Percentiles rank a stretch among this genome's conserved stretches.
Conservation (phyloP, 2,888 invertebrate genomes). For the Cosmia pyralina region DNA sequence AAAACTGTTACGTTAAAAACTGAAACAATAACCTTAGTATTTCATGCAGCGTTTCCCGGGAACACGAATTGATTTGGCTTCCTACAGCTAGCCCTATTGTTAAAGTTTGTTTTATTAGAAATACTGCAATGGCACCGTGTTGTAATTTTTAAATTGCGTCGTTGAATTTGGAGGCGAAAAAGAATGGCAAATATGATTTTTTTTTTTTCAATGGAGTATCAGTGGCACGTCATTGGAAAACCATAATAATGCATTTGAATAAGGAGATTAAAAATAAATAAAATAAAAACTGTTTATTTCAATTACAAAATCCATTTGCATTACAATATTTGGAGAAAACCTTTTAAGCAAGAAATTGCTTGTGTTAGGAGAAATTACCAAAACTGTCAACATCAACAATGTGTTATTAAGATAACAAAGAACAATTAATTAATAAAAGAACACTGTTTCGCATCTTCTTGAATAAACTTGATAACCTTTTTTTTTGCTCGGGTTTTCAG, state of each 20-base stretch:
- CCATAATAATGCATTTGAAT: background rate
- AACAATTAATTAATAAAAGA: background rate
- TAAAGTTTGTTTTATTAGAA: conserved; percentile 27
- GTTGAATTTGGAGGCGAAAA: background rate
- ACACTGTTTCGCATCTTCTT: background rate
- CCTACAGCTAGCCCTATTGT: conserved; percentile 18
- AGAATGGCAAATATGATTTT: too few relatives aligned
- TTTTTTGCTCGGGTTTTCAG: background rate
- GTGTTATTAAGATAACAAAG: background rate
- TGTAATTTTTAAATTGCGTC: conserved; percentile 2
- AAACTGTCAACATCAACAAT: background rate
- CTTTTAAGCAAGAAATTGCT: too few relatives aligned
- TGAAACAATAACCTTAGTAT: background rate
- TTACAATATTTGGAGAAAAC: too few relatives aligned
- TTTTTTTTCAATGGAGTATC: background rate
- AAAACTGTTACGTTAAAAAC: background rate
- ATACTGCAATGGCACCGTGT: conserved; percentile 5
- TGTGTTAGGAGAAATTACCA: background rate
- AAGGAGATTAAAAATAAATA: too few relatives aligned
- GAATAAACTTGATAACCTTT: background rate
- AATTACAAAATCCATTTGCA: too few relatives aligned
- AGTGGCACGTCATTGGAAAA: too few relatives aligned
- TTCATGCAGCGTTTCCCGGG: background rate
- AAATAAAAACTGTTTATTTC: too few relatives aligned
- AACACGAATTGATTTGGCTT: conserved; percentile 17